These are phyloP conservation scores for Fregata magnificens DNA, from an alignment of 2,113 vertebrate species.

Conservation along the genomic window DNA sequence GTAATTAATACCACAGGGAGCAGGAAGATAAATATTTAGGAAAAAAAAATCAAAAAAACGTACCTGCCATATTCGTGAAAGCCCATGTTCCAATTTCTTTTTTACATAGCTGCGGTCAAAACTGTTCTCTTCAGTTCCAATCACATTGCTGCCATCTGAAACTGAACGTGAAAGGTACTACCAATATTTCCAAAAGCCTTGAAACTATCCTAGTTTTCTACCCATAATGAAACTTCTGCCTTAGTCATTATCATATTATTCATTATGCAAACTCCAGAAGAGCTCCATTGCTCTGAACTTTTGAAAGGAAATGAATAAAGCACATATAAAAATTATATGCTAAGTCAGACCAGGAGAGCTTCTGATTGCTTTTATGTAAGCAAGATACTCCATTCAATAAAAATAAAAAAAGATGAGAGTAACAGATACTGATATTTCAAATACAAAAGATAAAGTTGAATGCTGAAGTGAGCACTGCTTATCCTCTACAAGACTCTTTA, in stretches of 20 bases:
- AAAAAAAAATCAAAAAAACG: not conserved
- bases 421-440: not conserved
- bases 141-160: constrained; percentile 74
- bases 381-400: not conserved
- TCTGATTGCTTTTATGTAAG: not conserved
- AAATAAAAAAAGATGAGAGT: not conserved
- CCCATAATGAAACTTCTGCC: not conserved
- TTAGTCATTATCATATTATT: not conserved
- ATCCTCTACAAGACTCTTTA: not conserved
- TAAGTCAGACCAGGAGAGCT: not conserved
- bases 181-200: not conserved
- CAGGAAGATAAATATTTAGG: not conserved
- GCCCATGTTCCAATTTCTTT: constrained; percentile 96
- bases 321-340: not conserved
- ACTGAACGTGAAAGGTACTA: constrained; percentile 21
- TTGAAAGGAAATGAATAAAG: not conserved
- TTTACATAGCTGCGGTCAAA: constrained; percentile 97
- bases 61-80: constrained; percentile 98
- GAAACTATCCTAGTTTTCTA: not conserved
- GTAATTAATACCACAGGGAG: not conserved
- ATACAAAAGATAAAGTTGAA: not conserved
- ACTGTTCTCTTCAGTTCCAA: constrained; percentile 79
- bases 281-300: not conserved
- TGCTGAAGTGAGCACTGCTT: not conserved
- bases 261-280: not conserved